These are phyloP conservation scores for Pristionchus entomophagus DNA, from an alignment of 2,888 invertebrate genomes.

Conservation along the genomic window DNA sequence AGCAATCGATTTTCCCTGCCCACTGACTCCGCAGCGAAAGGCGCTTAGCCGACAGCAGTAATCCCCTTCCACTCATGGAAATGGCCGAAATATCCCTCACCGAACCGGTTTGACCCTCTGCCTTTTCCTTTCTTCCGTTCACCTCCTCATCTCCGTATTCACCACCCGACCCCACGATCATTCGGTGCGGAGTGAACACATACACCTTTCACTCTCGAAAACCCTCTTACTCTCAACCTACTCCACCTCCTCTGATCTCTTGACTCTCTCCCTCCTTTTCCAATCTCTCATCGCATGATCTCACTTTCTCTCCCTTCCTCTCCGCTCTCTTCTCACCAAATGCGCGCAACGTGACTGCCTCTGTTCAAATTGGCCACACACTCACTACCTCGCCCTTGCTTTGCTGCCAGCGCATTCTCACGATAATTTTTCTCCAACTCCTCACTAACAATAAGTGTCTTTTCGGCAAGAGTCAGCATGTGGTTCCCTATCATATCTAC, in stretches of 20 bases:
- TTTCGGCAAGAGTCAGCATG: neutral
- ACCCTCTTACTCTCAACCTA: neutral
- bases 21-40: neutral
- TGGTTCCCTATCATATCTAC: neutral
- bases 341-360: slow-evolving; percentile 27
- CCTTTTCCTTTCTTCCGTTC: neutral
- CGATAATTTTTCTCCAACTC: neutral
- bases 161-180: too few species aligned
- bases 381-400: neutral
- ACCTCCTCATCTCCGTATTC: too few species aligned
- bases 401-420: too few species aligned
- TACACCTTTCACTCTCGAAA: neutral
- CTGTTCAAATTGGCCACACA: neutral
- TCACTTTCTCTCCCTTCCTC: neutral
- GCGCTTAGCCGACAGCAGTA: slow-evolving; percentile 22
- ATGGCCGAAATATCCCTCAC: neutral
- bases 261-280: slow-evolving; percentile 3
- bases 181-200: neutral
- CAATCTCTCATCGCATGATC: neutral
- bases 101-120: neutral
- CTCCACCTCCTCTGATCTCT: neutral
- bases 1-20: neutral
- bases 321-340: neutral
- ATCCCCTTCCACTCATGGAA: neutral
- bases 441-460: too few species aligned